These are phyloP conservation scores for Esox masquinongy DNA, from an alignment of 2,797 vertebrate species.

Conservation along the genomic window DNA sequence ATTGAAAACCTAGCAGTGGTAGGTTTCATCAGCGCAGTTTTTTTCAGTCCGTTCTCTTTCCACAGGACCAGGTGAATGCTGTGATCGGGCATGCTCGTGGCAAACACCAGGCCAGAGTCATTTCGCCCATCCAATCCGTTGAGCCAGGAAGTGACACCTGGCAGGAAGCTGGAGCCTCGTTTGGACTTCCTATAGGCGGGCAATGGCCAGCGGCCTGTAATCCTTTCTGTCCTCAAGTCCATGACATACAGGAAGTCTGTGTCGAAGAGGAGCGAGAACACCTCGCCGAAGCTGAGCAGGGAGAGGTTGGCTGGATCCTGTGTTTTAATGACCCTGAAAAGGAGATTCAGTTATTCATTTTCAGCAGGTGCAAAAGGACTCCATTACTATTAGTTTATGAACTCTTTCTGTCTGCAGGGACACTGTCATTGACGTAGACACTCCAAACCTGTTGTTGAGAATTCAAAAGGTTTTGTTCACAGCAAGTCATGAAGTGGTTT, in stretches of 20 bases:
- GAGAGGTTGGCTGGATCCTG: slow-evolving; percentile 90
- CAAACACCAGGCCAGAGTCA: slow-evolving; percentile 94
- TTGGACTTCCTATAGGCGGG: slow-evolving; percentile 98
- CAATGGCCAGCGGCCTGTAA: slow-evolving; percentile 94
- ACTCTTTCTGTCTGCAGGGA: no score
- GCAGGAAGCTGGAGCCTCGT: slow-evolving; percentile 95
- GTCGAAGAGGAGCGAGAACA: slow-evolving; percentile 96
- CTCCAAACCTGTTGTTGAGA: no score
- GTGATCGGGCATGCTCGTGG: slow-evolving; percentile 99
- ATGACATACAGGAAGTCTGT: slow-evolving; percentile 96
- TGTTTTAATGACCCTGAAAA: slow-evolving; percentile 90
- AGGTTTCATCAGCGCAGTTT: not conserved
- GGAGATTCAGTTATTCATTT: not conserved
- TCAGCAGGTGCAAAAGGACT: not conserved
- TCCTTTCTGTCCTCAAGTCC: slow-evolving; percentile 94
- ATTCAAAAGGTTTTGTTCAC: no score
- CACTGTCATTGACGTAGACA: no score
- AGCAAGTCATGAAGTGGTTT: no score
- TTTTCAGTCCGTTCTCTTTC: slow-evolving; percentile 88
- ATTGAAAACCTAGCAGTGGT: slow-evolving; percentile 26
- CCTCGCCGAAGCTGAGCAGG: slow-evolving; percentile 91
- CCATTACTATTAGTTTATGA: not conserved
- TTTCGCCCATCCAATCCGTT: slow-evolving; percentile 92
- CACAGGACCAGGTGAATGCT: slow-evolving; percentile 99
- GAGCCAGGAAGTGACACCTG: slow-evolving; percentile 93